Evolutionary conservation across 2,797 vertebrate genomes (phyloP), one percentile per base, ranked within the genome.

Genomic region (Clarias fuscus): DNA sequence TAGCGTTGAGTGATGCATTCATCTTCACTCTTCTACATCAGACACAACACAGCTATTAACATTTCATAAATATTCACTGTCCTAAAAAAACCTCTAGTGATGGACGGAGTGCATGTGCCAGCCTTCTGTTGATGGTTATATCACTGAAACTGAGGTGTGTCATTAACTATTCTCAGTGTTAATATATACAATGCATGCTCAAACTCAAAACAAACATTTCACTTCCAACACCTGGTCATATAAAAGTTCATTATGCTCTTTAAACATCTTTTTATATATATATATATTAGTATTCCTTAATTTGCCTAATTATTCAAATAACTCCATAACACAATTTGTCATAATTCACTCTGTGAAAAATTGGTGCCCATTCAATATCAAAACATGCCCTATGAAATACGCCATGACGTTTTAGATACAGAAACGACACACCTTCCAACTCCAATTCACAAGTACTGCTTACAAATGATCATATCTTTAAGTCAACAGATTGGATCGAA

Each of bases 41-140:
- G 93, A 94, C 93, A 93, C 92, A 94, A 94, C 93, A 94, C 84
- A 86, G 90, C 88, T 84, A 90, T 90, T 90, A 92, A 89, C 89
- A 75, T 92, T 90, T 91, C 59, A 61, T 59, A 59, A 30, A 77
- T 77, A 76, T 76, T 30, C 15, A 27, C 43, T 56, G 71, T 18
- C 43, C 43, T 56, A 3, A 27, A 27, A 30, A 53, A n/a, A 27
- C 27, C 2, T 22, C 27, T 20, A 33, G 27, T 59, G 18, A 59
- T 24, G 11, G 77, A 79, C 77, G 40, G 30, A 62, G 62, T 79
- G 62, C 1, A 0, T 62, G 33, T 40, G 22, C 33, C 78, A 43
- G 37, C 5, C 37, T 64, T 80, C n/a, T n/a, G 33, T 64, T 80
- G 6, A 24, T 24, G 40, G 20, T 76, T 68, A 82, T 17, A 17